These are phyloP conservation scores for Dreissena polymorpha DNA, from an alignment of 1,140 invertebrate species.

Conservation along the genomic window DNA sequence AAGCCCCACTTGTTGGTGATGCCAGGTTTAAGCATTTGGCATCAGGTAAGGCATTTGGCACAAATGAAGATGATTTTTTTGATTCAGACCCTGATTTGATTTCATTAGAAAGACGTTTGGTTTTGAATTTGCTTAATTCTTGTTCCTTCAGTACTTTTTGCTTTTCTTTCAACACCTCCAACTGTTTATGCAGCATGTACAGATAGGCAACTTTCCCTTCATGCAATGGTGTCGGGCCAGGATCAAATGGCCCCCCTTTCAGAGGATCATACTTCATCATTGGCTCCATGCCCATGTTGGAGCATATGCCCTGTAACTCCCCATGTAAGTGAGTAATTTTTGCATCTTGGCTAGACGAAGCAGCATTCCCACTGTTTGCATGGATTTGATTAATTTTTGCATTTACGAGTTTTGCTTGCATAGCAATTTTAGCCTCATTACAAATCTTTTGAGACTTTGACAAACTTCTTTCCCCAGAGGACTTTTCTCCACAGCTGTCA, in stretches of 20 bases:
- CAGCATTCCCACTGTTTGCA: not conserved
- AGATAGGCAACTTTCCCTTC: slow-evolving; percentile 39
- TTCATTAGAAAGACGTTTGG: not conserved
- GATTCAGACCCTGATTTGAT: too few relatives aligned
- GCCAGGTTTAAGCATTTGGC: too few relatives aligned
- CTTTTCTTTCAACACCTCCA: slow-evolving; percentile 42
- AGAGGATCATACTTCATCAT: slow-evolving; percentile 37
- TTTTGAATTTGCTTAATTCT: slow-evolving; percentile 9
- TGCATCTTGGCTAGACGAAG: not conserved
- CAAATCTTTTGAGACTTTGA: slow-evolving; percentile 46
- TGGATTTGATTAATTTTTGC: slow-evolving; percentile 40
- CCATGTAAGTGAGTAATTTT: not conserved
- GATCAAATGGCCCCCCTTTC: slow-evolving; percentile 45
- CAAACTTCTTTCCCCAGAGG: slow-evolving; percentile 20
- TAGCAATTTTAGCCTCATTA: slow-evolving; percentile 48
- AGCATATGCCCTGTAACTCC: not conserved
- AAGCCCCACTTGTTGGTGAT: too few relatives aligned
- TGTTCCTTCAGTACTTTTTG: slow-evolving; percentile 38
- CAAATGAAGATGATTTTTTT: too few relatives aligned
- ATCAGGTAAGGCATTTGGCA: too few relatives aligned
- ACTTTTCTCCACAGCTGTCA: not conserved
- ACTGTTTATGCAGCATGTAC: slow-evolving; percentile 30
- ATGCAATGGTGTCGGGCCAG: slow-evolving; percentile 27
- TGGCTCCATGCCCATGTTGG: not conserved
- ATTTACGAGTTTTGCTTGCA: slow-evolving; percentile 47